Evolutionary conservation across 2,797 vertebrate species (phyloP).

Genomic region (Steatocranus sp.): DNA sequence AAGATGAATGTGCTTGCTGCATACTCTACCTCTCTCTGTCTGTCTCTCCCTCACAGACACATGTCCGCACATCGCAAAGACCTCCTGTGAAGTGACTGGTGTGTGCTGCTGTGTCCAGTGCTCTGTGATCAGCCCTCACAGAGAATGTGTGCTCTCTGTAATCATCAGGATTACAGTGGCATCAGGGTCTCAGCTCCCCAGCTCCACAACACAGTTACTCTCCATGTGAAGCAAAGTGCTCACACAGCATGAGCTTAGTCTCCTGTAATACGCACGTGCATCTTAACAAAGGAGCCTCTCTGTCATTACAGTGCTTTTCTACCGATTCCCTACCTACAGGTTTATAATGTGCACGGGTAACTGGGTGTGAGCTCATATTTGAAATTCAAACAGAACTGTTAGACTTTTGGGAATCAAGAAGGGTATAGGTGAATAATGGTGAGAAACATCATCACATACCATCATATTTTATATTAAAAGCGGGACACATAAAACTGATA

Average conservation of each 20-base stretch:
- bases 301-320: conserved; percentile 23
- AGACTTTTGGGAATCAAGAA: background rate
- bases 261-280: conserved; percentile 59
- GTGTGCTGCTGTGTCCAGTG: conserved; percentile 14
- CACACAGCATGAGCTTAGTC: conserved; percentile 48
- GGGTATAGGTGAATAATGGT: background rate
- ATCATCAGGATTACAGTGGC: conserved; percentile 56
- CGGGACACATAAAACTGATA: background rate
- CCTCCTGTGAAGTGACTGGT: conserved; percentile 33
- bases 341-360: background rate
- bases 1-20: background rate
- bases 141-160: conserved; percentile 36
- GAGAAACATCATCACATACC: background rate
- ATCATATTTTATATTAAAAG: background rate
- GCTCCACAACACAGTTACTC: conserved; percentile 48
- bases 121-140: conserved; percentile 45
- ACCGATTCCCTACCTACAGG: background rate
- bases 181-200: conserved; percentile 36
- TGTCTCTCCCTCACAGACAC: background rate
- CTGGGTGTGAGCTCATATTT: background rate
- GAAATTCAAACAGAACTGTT: background rate
- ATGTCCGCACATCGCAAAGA: conserved; percentile 22
- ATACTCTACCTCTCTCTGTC: background rate
- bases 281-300: conserved; percentile 13
- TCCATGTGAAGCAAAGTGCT: conserved; percentile 55